Evolutionary conservation across 2,113 vertebrate species (phyloP), one percentile per base, ranked within the genome.

Genomic region (Caloenas nicobarica): DNA sequence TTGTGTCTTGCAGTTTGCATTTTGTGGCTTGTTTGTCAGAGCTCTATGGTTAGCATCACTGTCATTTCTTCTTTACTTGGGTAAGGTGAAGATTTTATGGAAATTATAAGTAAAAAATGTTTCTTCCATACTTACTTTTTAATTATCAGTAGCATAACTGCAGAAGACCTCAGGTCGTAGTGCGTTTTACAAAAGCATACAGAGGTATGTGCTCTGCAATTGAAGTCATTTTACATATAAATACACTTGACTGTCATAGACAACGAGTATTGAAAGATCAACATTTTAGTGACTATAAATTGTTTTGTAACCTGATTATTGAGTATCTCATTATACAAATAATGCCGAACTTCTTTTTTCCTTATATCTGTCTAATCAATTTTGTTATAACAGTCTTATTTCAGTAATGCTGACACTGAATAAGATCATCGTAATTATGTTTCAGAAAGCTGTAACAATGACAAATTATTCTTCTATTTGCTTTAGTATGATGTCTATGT

Each of bases 391-490:
- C 58, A 91, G 34, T 81, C 96, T 96, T 77, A 91, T 82, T 93
- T 91, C 53, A 80, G 58, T 87, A 93, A 89, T 24, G 86, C 48
- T 84, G 68, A 79, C 66, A 72, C 34, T 50, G 53, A 54, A 84
- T 69, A 88, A 90, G 50, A 66, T 96, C n/a, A 91, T 93, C 2
- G 0, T 33, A 44, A 92, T 86, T 56, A 25, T 64, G 51, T 88
- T 89, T 81, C 80, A 92, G 74, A 95, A 97, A 88, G 46, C 38
- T 86, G 11, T 80, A 95, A 38, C 38, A 38, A 11, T 38, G 38
- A 95, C 64, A 96, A 96, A 93, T 89, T 91, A 25, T 83, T 84
- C 48, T 88, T 93, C 46, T 94, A 29, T 96, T 97, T 96, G 44
- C 38, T 96, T 87, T 93, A 86, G 57, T 42, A 95, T 14, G 7